These are phyloP conservation scores for Numenius arquata DNA, from an alignment of 2,113 vertebrate genomes.

Conservation along the genomic window DNA sequence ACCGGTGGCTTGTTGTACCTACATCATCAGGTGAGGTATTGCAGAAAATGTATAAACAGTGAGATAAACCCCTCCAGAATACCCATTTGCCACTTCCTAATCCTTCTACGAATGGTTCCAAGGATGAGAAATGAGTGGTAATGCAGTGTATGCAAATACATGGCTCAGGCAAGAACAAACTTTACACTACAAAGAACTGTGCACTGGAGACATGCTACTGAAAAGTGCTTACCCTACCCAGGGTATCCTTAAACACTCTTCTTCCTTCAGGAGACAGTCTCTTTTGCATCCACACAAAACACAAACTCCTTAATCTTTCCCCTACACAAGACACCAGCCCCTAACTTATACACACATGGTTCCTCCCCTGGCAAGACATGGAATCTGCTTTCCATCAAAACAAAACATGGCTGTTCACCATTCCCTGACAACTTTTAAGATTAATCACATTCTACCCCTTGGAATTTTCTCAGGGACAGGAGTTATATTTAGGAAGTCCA, in stretches of 20 bases:
- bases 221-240: not conserved
- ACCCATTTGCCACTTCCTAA: not conserved
- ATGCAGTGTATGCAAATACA: not conserved
- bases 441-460: not conserved
- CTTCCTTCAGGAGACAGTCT: not conserved
- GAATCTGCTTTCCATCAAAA: not conserved
- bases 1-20: not conserved
- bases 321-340: not conserved
- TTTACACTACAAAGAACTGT: not conserved
- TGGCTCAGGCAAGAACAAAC: not conserved
- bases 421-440: not conserved
- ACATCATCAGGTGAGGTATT: not conserved
- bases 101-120: not conserved
- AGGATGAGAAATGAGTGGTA: not conserved
- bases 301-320: not conserved
- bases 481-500: not conserved
- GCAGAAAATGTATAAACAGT: not conserved
- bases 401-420: not conserved
- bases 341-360: not conserved
- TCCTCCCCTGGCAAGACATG: not conserved
- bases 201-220: not conserved
- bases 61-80: not conserved
- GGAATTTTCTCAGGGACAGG: not conserved
- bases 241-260: not conserved
- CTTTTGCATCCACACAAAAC: not conserved